These are phyloP conservation scores for Phalacrocorax aristotelis DNA, from an alignment of 2,113 vertebrate species.

Conservation along the genomic window DNA sequence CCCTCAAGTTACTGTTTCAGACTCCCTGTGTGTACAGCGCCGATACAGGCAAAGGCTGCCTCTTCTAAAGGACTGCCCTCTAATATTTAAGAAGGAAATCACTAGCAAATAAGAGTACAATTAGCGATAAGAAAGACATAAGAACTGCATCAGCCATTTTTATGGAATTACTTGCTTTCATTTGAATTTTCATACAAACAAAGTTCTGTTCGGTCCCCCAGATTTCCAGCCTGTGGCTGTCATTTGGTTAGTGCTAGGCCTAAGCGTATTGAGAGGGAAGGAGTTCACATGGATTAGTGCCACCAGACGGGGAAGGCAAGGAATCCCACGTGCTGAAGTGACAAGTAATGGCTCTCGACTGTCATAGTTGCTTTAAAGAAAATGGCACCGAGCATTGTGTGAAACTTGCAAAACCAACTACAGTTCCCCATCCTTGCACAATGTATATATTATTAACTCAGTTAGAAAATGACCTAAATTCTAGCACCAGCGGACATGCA, in stretches of 20 bases:
- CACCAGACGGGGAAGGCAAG: background rate
- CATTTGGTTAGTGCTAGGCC: background rate
- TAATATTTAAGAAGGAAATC: background rate
- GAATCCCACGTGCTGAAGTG: background rate
- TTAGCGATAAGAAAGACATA: background rate
- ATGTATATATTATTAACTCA: background rate
- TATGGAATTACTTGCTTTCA: background rate
- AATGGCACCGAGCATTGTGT: background rate
- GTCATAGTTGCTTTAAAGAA: background rate
- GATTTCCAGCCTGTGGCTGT: accelerated
- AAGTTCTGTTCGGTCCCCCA: background rate
- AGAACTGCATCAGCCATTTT: background rate
- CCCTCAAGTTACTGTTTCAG: background rate
- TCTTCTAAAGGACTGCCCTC: background rate
- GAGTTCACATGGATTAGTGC: background rate
- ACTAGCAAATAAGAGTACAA: background rate
- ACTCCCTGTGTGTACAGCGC: background rate
- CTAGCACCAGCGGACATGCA: background rate
- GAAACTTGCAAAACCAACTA: background rate
- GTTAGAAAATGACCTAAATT: background rate
- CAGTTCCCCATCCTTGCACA: background rate
- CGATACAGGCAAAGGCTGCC: background rate
- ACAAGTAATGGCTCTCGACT: background rate
- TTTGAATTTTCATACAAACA: background rate
- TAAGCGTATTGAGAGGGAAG: background rate